Base-by-base conservation (phyloP, 2,888 invertebrate genomes). In the Tholera decimalis region DNA sequence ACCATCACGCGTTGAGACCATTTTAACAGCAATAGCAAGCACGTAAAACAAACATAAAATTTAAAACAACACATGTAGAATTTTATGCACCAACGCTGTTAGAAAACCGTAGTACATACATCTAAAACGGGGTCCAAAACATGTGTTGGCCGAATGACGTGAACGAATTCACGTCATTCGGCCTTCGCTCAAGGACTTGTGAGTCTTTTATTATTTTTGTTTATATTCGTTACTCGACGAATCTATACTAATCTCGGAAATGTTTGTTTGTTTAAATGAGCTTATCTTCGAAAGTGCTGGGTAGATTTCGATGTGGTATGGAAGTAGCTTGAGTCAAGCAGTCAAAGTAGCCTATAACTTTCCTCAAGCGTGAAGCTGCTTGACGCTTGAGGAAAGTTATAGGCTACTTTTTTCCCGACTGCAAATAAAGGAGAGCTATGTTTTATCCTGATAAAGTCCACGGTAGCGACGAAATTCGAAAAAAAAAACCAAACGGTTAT, bases 161-260 rank as follows among this genome's bases (percentile, higher is more conserved):
- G 37, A 54, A 2, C 13, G n/a, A n/a, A n/a, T n/a, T n/a, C 46
- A 50, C 79, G 73, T 79, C 80, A 79, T 20, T 0, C 9, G 68
- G 51, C 74, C 77, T 77, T 60, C 49, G n/a, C 7, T 18, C 79
- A 79, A 77, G 74, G 79, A n/a, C 35, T 55, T 24, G 8, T 18
- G 8, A 4, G 20, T 37, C 50, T 51, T 51, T 41, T 35, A 59
- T 55, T 71, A 71, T 65, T 71, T 50, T 72, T 71, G 58, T 72
- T 72, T 71, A 54, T 58, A 60, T 50, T 46, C 50, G 20, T 59
- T 46, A 35, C 37, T 51, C n/a, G n/a, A n/a, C n/a, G n/a, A n/a
- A n/a, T n/a, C n/a, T n/a, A n/a, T n/a, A n/a, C n/a, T n/a, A n/a
- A n/a, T n/a, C n/a, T n/a, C n/a, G n/a, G n/a, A n/a, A n/a, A n/a